Base-by-base conservation (phyloP, 2,113 vertebrate species). In the Baryphthengus martii region DNA sequence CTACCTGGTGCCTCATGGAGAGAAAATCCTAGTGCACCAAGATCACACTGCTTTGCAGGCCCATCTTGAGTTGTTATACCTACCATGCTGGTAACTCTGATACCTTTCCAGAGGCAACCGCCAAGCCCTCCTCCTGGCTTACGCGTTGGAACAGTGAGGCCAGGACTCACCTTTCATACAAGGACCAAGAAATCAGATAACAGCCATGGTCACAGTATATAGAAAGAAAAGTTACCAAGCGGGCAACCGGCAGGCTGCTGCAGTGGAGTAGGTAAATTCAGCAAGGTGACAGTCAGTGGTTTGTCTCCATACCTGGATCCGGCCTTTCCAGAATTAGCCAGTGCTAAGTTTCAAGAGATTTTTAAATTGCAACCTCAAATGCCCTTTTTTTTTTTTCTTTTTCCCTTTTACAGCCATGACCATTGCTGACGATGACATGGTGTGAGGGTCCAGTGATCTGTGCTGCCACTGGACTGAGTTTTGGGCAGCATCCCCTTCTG, bases 401-500 rank as follows among this genome's bases (percentile, higher is more conserved):
- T 39, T 40, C 19, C 40, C 24, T 67, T 82, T 85, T 70, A 33
- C 37, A 61, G 50, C 16, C 3, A 3, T 11, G 35, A 59, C 17
- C 4, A 2, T 42, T 39, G 29, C 66, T 80, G 68, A 19, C 1
- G 6, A 47, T 6, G 13, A 28, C 21, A 55, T 1, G 3, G 81
- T 29, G 20, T 6, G 44, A 72, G 52, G 59, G 37, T 33, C 42
- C 6, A 2, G 13, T 0, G 0, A 73, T 13, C 40, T 50, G 25
- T 0, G 2, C 44, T 1, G 1, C 10, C 28, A 9, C 3, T 0
- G 7, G 49, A 10, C 66, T 68, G 66, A 68, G 20, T 21, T 90
- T 78, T 40, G 49, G 61, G 78, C 55, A 68, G 61, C 72, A 52
- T 28, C 18, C 24, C 28, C 29, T 59, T 55, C 67, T 3, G 2